Conservation (phyloP, 2,888 invertebrate species). For the Busseola fusca region DNA sequence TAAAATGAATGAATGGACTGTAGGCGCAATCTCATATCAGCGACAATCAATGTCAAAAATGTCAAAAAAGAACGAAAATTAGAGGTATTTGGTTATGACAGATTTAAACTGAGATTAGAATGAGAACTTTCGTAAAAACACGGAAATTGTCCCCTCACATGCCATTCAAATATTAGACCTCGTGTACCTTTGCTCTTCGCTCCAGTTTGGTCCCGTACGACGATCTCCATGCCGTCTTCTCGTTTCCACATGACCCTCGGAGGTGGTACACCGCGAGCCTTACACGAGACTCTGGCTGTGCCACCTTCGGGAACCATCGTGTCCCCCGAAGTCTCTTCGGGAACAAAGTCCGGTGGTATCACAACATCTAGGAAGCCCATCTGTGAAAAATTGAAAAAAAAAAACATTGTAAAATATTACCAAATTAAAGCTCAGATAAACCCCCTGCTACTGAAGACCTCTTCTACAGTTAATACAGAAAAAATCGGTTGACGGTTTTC, state of each 20-base stretch:
- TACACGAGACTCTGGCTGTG: conserved; percentile 89
- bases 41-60: neutral
- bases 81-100: neutral
- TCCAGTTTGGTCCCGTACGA: conserved; percentile 91
- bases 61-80: neutral
- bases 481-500: neutral
- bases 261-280: conserved; percentile 92
- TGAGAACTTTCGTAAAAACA: neutral
- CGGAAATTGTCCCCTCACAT: neutral
- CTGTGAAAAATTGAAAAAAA: conserved; percentile 78
- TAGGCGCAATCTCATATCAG: neutral
- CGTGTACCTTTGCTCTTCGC: conserved; percentile 88
- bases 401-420: neutral
- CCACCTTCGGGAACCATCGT: conserved; percentile 94
- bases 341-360: conserved; percentile 94
- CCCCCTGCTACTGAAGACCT: neutral
- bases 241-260: conserved; percentile 93
- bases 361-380: conserved; percentile 94
- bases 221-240: conserved; percentile 93
- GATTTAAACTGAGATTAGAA: neutral
- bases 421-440: neutral
- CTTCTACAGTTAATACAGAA: neutral
- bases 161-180: neutral
- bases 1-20: neutral
- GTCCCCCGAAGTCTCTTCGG: conserved; percentile 94